Evolutionary conservation across 2,888 invertebrate genomes (phyloP).

Genomic region (Drosophila antonietae): DNA sequence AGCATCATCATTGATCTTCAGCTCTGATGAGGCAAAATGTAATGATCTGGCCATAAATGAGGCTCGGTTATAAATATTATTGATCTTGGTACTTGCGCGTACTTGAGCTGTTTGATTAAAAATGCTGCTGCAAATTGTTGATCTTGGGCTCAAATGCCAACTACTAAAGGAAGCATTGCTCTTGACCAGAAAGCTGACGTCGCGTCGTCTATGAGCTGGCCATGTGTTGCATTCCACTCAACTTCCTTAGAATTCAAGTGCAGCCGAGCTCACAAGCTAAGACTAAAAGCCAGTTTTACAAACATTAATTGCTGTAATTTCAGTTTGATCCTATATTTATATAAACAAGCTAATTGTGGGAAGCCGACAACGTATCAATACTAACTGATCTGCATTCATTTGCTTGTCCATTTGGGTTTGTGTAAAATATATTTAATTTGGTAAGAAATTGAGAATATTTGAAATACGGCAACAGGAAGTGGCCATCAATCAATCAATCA

Average conservation of each 20-base stretch:
- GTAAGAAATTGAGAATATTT: not conserved
- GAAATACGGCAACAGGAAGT: constrained; percentile 30
- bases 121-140: constrained; percentile 43
- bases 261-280: not conserved
- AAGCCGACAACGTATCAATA: not conserved
- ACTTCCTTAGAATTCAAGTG: constrained; percentile 14
- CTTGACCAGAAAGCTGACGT: constrained; percentile 16
- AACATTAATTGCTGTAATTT: constrained; percentile 13
- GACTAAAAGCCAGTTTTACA: not conserved
- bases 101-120: constrained; percentile 49
- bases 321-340: constrained; percentile 1
- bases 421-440: not conserved
- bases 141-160: constrained; percentile 39
- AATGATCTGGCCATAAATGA: constrained; percentile 60
- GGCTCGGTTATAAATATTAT: constrained; percentile 45
- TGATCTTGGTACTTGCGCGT: constrained; percentile 45
- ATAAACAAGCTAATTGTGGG: constrained; percentile 9
- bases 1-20: constrained; percentile 44
- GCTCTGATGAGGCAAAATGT: constrained; percentile 52
- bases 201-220: not conserved
- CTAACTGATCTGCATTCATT: constrained; percentile 1
- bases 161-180: constrained; percentile 42
- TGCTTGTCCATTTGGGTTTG: not conserved
- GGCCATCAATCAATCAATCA: not conserved
- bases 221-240: constrained; percentile 21